These are phyloP conservation scores for Heliconius ethilla DNA, from an alignment of 2,888 invertebrate species.

Conservation along the genomic window DNA sequence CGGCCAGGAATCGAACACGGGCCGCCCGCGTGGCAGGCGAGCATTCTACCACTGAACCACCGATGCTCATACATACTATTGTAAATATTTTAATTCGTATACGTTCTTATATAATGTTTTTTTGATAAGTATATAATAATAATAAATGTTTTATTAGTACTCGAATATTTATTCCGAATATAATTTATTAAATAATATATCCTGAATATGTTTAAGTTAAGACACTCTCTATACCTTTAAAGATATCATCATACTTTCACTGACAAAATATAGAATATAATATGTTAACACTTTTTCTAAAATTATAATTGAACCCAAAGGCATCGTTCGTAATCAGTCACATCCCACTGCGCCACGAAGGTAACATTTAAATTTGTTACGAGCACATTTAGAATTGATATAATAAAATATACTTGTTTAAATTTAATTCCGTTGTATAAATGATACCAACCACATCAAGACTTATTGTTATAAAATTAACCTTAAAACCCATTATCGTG, in stretches of 20 bases:
- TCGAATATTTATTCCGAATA: too few relatives aligned
- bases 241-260: too few relatives aligned
- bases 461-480: neutral
- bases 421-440: neutral
- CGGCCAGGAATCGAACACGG: constrained; percentile 82
- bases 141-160: too few relatives aligned
- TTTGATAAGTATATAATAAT: neutral
- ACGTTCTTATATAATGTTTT: constrained; percentile 51
- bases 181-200: too few relatives aligned
- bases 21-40: constrained; percentile 83
- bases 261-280: too few relatives aligned
- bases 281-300: neutral
- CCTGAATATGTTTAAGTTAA: too few relatives aligned
- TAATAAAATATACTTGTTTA: neutral
- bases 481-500: neutral
- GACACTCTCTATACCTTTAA: too few relatives aligned
- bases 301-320: neutral
- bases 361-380: neutral
- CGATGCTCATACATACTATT: constrained; percentile 64
- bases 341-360: neutral
- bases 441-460: neutral
- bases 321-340: neutral
- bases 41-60: constrained; percentile 84
- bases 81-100: neutral
- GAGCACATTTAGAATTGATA: neutral